Evolutionary conservation across 2,113 vertebrate genomes (phyloP).

Genomic region (Limanda limanda): DNA sequence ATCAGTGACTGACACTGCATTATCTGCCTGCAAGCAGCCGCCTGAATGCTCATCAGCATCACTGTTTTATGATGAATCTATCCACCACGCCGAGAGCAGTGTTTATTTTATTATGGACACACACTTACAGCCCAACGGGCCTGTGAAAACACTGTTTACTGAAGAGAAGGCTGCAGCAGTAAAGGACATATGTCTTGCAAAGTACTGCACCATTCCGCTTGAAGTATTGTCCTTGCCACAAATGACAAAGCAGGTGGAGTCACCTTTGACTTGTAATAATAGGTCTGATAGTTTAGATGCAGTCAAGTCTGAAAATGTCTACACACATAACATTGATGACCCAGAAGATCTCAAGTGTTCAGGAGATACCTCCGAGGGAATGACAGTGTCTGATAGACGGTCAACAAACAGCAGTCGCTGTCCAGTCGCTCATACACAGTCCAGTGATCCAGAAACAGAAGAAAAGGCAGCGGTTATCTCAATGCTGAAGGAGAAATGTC

Average conservation of each 20-base stretch:
- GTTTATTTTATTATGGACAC: constrained; percentile 5
- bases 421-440: neutral
- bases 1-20: constrained; percentile 6
- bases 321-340: neutral
- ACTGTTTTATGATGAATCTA: constrained; percentile 1
- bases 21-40: neutral
- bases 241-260: neutral
- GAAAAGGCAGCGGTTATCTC: neutral
- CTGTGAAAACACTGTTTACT: neutral
- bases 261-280: neutral
- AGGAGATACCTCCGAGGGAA: neutral
- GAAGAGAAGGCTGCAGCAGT: neutral
- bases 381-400: neutral
- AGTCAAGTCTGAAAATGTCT: neutral
- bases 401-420: neutral
- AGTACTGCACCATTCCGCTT: constrained; percentile 17
- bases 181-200: neutral
- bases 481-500: constrained; percentile 42
- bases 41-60: too few relatives aligned
- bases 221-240: neutral
- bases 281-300: neutral
- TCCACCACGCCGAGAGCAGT: constrained; percentile 7
- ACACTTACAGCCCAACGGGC: neutral
- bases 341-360: neutral
- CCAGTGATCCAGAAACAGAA: neutral